Conservation (phyloP, 2,888 invertebrate species). For the Lithophane ornitopus region DNA sequence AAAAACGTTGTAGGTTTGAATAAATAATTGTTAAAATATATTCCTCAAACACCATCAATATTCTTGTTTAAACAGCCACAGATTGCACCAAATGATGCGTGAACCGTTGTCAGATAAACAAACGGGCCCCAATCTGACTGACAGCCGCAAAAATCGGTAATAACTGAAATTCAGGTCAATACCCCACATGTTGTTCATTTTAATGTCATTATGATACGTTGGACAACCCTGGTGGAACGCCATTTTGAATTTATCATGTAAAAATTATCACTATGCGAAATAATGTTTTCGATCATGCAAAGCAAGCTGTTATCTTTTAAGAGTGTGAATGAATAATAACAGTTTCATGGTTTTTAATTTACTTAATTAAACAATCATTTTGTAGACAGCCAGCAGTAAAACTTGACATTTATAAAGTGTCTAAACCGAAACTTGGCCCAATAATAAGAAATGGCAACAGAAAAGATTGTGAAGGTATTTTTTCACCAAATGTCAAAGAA, state of each 20-base stretch:
- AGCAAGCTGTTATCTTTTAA: too few species aligned
- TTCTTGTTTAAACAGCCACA: conserved; percentile 20
- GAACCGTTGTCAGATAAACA: conserved; percentile 37
- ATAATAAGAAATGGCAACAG: too few species aligned
- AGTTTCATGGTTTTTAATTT: too few species aligned
- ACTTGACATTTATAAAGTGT: too few species aligned
- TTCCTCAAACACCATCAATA: conserved; percentile 4
- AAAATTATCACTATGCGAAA: background rate
- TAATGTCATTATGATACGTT: conserved; percentile 22
- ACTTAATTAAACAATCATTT: too few species aligned
- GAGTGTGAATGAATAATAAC: too few species aligned
- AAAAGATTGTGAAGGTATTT: too few species aligned
- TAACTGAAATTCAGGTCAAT: conserved; percentile 40
- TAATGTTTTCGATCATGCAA: too few species aligned
- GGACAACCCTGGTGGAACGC: background rate
- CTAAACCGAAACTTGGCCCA: too few species aligned
- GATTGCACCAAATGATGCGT: conserved; percentile 36
- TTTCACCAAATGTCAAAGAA: too few species aligned
- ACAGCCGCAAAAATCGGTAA: conserved; percentile 31
- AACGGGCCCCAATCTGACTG: conserved; percentile 37
- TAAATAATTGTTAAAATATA: conserved; percentile 3
- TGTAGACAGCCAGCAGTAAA: too few species aligned
- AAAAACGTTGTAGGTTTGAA: background rate
- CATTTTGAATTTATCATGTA: conserved; percentile 18
- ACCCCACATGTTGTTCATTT: conserved; percentile 28